Percentiles rank a stretch among this genome's conserved stretches.
Conservation (phyloP, 1,140 invertebrate species). For the Bombyx mandarina region DNA sequence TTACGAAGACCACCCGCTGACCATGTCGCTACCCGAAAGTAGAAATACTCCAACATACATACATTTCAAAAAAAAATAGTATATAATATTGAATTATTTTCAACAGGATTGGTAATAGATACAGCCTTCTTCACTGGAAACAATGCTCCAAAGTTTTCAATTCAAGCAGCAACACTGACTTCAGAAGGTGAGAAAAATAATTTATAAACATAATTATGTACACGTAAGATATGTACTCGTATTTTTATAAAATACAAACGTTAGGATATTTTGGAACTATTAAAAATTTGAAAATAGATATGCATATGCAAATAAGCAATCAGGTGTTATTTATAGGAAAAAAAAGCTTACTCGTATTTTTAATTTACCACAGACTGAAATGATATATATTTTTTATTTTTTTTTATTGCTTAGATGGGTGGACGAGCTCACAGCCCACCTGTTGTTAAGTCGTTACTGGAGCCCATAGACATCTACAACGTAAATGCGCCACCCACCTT, state of each 20-base stretch:
- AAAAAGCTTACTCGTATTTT: neutral
- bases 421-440: too few relatives aligned
- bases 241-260: neutral
- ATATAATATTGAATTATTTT: constrained; percentile 8
- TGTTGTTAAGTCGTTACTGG: too few relatives aligned
- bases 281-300: too few relatives aligned
- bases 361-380: neutral
- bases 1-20: too few relatives aligned
- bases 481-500: too few relatives aligned
- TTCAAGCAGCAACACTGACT: constrained; percentile 73
- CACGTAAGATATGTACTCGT: too few relatives aligned
- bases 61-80: too few relatives aligned
- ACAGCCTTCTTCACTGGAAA: constrained; percentile 80
- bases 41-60: too few relatives aligned
- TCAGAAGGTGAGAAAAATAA: constrained; percentile 52
- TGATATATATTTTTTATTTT: too few relatives aligned
- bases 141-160: constrained; percentile 75
- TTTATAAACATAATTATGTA: neutral
- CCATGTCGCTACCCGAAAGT: too few relatives aligned
- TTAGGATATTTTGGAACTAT: neutral
- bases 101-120: constrained; percentile 72
- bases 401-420: too few relatives aligned
- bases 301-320: neutral
- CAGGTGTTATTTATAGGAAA: neutral
- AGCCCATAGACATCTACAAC: too few relatives aligned